Evolutionary conservation across 2,888 invertebrate genomes (phyloP).

Genomic region (Esperia sulphurella): DNA sequence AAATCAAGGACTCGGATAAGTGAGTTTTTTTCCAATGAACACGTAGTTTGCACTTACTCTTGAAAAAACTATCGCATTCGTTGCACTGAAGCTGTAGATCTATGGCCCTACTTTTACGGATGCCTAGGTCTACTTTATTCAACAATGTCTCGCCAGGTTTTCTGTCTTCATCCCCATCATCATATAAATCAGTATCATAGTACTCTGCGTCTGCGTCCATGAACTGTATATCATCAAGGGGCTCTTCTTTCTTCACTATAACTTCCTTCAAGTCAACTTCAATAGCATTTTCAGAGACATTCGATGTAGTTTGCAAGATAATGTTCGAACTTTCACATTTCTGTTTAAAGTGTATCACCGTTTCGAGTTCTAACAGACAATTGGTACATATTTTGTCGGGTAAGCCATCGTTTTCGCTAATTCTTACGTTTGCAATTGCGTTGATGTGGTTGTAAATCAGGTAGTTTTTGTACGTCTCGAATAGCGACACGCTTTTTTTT

Average conservation of each 20-base stretch:
- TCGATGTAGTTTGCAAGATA: constrained; percentile 25
- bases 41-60: constrained; percentile 38
- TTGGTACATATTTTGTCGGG: constrained; percentile 52
- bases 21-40: constrained; percentile 41
- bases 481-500: constrained; percentile 44
- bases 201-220: neutral
- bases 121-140: constrained; percentile 4
- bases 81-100: constrained; percentile 42
- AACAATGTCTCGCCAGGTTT: constrained; percentile 4
- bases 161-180: constrained; percentile 1
- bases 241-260: constrained; percentile 30
- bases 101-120: constrained; percentile 25
- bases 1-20: constrained; percentile 23
- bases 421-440: constrained; percentile 45
- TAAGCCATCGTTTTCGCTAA: constrained; percentile 48
- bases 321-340: constrained; percentile 52
- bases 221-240: constrained; percentile 13
- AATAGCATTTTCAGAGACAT: neutral
- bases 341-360: constrained; percentile 47
- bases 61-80: constrained; percentile 35
- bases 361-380: constrained; percentile 52
- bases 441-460: constrained; percentile 48
- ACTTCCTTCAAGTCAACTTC: constrained; percentile 12
- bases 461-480: constrained; percentile 43
- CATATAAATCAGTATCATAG: constrained; percentile 6